Percentiles rank a stretch among this genome's conserved stretches.
Evolutionary conservation across 2,888 invertebrate genomes (phyloP).

Genomic region (Chaitophorus viminalis): DNA sequence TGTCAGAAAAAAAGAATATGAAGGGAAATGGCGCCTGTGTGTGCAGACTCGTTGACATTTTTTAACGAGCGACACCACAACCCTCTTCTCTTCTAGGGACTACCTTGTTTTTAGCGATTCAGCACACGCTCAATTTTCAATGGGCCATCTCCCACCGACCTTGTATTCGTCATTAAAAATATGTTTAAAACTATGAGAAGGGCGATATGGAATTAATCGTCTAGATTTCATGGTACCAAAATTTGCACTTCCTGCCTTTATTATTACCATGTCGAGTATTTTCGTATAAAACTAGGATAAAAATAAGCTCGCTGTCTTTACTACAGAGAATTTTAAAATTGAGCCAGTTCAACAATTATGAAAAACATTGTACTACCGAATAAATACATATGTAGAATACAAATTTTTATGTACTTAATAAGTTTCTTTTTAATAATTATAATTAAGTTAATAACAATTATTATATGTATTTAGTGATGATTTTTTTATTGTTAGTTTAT

Average conservation of each 20-base stretch:
- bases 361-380: not conserved
- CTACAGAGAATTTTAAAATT: not conserved
- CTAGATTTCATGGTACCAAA: conserved; percentile 51
- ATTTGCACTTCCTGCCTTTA: not conserved
- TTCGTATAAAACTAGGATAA: not conserved
- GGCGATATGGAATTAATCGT: conserved; percentile 19
- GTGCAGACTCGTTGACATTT: conserved; percentile 60
- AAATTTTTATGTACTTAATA: not conserved
- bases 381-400: not conserved
- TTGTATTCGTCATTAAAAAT: conserved; percentile 56
- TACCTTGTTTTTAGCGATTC: conserved; percentile 57
- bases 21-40: conserved; percentile 50
- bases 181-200: not conserved
- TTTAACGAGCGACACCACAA: conserved; percentile 50
- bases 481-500: no score
- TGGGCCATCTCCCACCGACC: conserved; percentile 42
- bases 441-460: no score
- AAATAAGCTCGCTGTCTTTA: not conserved
- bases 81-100: conserved; percentile 13
- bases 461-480: no score
- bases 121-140: conserved; percentile 59
- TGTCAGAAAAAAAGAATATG: conserved; percentile 37
- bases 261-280: not conserved
- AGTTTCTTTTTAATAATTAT: no score
- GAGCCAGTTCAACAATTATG: conserved; percentile 1